Conservation (phyloP, 2,113 vertebrate species). For the Engraulis encrasicolus region DNA sequence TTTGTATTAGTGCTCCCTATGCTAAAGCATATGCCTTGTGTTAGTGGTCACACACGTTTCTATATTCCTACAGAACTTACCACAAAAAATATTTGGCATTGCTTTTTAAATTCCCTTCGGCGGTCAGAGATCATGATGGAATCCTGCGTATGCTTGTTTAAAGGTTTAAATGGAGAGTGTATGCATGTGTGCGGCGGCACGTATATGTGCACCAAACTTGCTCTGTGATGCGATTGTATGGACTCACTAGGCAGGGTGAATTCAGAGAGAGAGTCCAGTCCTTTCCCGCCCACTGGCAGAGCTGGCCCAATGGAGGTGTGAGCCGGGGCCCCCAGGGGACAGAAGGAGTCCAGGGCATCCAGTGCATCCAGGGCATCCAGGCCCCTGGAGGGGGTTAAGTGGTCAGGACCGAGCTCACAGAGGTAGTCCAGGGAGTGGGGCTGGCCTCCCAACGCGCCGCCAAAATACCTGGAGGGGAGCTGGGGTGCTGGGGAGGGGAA, state of each 20-base stretch:
- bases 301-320: constrained; percentile 59
- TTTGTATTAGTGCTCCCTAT: too few relatives aligned
- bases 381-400: not conserved
- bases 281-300: constrained; percentile 39
- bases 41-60: too few relatives aligned
- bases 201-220: not conserved
- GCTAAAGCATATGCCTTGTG: too few relatives aligned
- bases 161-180: too few relatives aligned
- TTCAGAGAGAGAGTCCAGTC: constrained; percentile 60
- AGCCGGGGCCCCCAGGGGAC: constrained; percentile 60
- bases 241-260: constrained; percentile 64
- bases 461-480: constrained; percentile 81
- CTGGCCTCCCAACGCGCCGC: constrained; percentile 42
- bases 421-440: constrained; percentile 79
- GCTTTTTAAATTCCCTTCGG: not conserved
- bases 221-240: not conserved
- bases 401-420: constrained; percentile 35
- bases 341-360: constrained; percentile 79
- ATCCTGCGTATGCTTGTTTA: not conserved
- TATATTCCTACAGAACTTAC: too few relatives aligned
- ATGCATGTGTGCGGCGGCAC: not conserved
- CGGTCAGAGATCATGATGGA: not conserved
- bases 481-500: constrained; percentile 72
- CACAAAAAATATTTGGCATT: not conserved
- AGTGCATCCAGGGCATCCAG: constrained; percentile 53